Evolutionary conservation across 2,113 vertebrate genomes (phyloP), one percentile per base, ranked within the genome.

Genomic region (Siphamia tubifer): DNA sequence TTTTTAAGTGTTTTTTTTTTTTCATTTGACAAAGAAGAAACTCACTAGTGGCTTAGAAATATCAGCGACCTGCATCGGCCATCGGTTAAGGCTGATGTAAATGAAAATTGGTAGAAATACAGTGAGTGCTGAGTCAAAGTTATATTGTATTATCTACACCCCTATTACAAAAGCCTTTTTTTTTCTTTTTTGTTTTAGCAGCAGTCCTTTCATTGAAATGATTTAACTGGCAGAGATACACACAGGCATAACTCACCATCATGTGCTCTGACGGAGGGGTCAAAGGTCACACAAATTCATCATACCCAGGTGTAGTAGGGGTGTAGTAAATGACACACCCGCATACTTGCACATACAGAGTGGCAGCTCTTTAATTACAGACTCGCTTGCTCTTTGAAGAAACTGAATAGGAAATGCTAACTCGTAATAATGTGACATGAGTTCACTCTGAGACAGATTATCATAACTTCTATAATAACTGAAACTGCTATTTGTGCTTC

Each of bases 201-300:
- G 55, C 56, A 32, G 35, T 66, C 38, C 28, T 39, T 74, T 32
- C 27, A 53, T 34, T 35, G 61, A 38, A 70, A 68, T 48, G 64
- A 80, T 77, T 71, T 51, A 39, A 1, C 31, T 54, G 55, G 64
- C 63, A 67, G 13, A 42, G 51, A 73, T 70, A 52, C 68, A 65
- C 68, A 28, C 1, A 19, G 68, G 48, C 42, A 56, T 56, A 56
- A 69, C 52, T 51, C 60, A 36, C 35, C 38, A 44, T 27, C 42
- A 54, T 35, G 17, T 39, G 55, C 53, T 77, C 65, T 54, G 70
- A 65, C 54, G 42, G 25, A 44, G 42, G 10, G 52, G 61, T 82
- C 70, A 68, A 1, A 44, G 79, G 74, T 77, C 70, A 57, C 2
- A 53, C 30, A 35, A 53, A 68, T 85, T 77, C 68, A 79, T 84